phyloP scores from a whole-genome alignment of 2,113 vertebrate genomes.

The Podarcis cretensis region DNA sequence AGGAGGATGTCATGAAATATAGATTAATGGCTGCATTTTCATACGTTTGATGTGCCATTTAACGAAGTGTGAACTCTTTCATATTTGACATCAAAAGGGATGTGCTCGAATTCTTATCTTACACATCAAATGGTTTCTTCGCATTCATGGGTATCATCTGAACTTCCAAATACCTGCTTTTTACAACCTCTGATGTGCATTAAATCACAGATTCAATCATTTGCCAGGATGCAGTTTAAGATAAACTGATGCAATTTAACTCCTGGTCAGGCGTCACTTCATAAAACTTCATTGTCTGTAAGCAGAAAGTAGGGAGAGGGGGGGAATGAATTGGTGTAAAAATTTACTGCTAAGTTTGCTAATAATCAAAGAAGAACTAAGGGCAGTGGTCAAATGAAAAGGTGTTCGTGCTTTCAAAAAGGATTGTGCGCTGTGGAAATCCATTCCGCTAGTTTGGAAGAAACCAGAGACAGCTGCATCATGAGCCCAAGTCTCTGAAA shows the following conservation, averaged over 20 bases:
- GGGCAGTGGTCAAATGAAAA: not conserved
- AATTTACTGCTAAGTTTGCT: not conserved
- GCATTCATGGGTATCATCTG: constrained; percentile 66
- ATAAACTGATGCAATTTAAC: not conserved
- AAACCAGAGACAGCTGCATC: not conserved
- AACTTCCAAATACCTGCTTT: constrained; percentile 63
- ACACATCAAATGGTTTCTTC: constrained; percentile 71
- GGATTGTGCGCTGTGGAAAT: not conserved
- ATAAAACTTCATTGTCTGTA: not conserved
- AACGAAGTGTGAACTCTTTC: constrained; percentile 75
- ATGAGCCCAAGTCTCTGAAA: not conserved
- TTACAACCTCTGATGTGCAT: constrained; percentile 35
- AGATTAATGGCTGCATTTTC: constrained; percentile 77
- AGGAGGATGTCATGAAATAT: constrained; percentile 73
- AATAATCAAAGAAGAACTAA: not conserved
- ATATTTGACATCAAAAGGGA: constrained; percentile 76
- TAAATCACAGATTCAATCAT: constrained; percentile 29
- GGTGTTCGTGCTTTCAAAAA: not conserved
- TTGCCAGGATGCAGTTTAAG: constrained; percentile 36
- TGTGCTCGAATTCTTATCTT: constrained; percentile 68
- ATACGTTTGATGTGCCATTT: constrained; percentile 79
- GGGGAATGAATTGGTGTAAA: not conserved
- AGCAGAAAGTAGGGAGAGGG: not conserved
- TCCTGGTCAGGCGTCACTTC: not conserved
- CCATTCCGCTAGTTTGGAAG: not conserved